These are phyloP conservation scores for Brachionus angularis DNA, from an alignment of 1,140 invertebrate species.

Conservation along the genomic window DNA sequence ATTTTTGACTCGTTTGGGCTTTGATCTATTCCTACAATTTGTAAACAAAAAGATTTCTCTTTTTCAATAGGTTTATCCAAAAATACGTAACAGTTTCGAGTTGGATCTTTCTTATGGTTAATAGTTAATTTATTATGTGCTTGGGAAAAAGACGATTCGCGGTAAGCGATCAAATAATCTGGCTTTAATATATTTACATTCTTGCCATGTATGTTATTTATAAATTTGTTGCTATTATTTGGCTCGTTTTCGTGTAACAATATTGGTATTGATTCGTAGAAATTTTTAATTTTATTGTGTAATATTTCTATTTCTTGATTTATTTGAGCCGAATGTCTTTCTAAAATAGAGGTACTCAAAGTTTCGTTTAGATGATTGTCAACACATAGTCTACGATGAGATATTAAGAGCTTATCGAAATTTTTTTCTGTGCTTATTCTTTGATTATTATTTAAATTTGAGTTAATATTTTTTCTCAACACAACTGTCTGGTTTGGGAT, in stretches of 20 bases:
- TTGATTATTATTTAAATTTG: too few species aligned
- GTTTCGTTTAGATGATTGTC: conserved; percentile 42
- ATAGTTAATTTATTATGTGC: neutral
- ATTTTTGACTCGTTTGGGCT: conserved; percentile 1
- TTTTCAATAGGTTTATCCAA: conserved; percentile 6
- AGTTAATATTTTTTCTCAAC: conserved; percentile 7
- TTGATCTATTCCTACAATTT: conserved; percentile 41
- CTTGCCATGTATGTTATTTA: conserved; percentile 9
- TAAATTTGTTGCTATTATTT: neutral
- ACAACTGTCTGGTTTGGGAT: neutral
- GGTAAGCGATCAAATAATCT: conserved; percentile 30
- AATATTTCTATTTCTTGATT: neutral
- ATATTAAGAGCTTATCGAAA: conserved; percentile 5
- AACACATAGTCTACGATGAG: conserved; percentile 27
- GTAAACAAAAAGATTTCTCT: conserved; percentile 18
- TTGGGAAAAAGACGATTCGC: neutral
- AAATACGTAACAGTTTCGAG: conserved; percentile 37
- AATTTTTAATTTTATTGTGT: conserved; percentile 18
- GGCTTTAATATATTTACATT: conserved; percentile 37
- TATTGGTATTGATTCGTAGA: conserved; percentile 39
- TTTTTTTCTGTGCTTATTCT: neutral
- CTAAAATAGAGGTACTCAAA: neutral
- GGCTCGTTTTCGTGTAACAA: conserved; percentile 18
- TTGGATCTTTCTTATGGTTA: conserved; percentile 3
- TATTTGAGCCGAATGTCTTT: neutral